Conservation (phyloP, 2,888 invertebrate genomes). For the Herminia tarsipennalis region DNA sequence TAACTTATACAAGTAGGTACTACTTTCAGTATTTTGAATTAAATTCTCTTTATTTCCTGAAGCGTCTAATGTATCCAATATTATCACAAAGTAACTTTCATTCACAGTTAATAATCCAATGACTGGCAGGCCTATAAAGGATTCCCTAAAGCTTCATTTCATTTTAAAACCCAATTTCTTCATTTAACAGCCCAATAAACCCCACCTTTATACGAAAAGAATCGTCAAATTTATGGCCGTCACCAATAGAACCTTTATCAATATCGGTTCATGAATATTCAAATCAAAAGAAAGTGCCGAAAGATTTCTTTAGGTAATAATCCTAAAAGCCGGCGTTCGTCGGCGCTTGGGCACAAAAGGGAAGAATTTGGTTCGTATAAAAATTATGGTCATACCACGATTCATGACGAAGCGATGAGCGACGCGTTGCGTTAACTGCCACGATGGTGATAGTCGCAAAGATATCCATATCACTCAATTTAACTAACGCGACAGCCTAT, state of each 20-base stretch:
- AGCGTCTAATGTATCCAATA: not conserved
- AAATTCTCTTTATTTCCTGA: too few relatives aligned
- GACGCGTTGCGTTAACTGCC: too few relatives aligned
- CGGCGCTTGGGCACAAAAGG: conserved; percentile 22
- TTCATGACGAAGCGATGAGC: too few relatives aligned
- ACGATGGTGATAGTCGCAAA: too few relatives aligned
- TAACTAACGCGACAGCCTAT: too few relatives aligned
- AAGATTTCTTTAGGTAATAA: conserved; percentile 27
- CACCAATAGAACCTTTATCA: conserved; percentile 31
- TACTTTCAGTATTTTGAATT: too few relatives aligned
- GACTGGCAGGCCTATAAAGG: conserved; percentile 4
- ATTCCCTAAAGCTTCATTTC: conserved; percentile 4
- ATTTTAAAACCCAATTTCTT: conserved; percentile 23
- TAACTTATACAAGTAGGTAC: too few relatives aligned
- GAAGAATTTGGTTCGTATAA: conserved; percentile 34
- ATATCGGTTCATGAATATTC: conserved; percentile 44
- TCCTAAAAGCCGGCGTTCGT: conserved; percentile 18
- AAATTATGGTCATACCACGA: too few relatives aligned
- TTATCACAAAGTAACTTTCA: not conserved
- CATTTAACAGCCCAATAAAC: conserved; percentile 31
- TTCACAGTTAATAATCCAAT: conserved; percentile 5
- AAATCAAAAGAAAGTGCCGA: conserved; percentile 27
- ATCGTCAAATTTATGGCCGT: conserved; percentile 21
- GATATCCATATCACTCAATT: too few relatives aligned
- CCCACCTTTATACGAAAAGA: conserved; percentile 18